A percentile compares a stretch with the other conserved stretches of the same genome.
These are phyloP conservation scores for Heterotis niloticus DNA, from an alignment of 2,113 vertebrate species.

Conservation along the genomic window DNA sequence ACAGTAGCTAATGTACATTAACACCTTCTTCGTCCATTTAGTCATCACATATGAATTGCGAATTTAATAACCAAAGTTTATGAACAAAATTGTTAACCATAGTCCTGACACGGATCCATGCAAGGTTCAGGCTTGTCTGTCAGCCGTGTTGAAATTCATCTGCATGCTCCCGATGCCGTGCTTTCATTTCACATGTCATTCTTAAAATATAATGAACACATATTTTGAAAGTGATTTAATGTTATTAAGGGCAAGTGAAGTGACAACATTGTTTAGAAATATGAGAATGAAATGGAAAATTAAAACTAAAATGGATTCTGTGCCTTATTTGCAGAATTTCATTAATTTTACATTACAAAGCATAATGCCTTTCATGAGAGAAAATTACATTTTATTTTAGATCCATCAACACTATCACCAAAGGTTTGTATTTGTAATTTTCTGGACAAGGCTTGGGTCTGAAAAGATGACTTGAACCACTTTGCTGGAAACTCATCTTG, in stretches of 20 bases:
- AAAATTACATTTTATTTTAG: constrained; percentile 15
- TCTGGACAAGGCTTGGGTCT: not conserved
- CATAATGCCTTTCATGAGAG: not conserved
- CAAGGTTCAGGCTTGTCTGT: not conserved
- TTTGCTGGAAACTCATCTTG: too few species aligned
- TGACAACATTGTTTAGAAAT: constrained; percentile 12
- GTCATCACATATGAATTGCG: not conserved
- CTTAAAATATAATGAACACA: constrained; percentile 3
- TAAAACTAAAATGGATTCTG: constrained; percentile 16
- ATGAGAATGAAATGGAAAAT: constrained; percentile 6
- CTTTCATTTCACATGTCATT: not conserved
- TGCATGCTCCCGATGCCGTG: not conserved
- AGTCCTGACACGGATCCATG: not conserved
- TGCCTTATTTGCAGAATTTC: not conserved
- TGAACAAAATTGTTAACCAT: not conserved
- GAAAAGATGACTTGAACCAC: too few species aligned
- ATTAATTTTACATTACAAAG: constrained; percentile 2
- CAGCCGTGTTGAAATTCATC: not conserved
- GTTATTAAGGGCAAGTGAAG: not conserved
- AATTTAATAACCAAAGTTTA: not conserved
- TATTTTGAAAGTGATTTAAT: constrained; percentile 18
- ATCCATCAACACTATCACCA: constrained; percentile 15
- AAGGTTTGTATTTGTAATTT: constrained; percentile 1
- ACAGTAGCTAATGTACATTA: not conserved
- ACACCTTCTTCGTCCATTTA: not conserved